Base-by-base conservation (phyloP, 1,140 invertebrate species). In the Drosophila lini region DNA sequence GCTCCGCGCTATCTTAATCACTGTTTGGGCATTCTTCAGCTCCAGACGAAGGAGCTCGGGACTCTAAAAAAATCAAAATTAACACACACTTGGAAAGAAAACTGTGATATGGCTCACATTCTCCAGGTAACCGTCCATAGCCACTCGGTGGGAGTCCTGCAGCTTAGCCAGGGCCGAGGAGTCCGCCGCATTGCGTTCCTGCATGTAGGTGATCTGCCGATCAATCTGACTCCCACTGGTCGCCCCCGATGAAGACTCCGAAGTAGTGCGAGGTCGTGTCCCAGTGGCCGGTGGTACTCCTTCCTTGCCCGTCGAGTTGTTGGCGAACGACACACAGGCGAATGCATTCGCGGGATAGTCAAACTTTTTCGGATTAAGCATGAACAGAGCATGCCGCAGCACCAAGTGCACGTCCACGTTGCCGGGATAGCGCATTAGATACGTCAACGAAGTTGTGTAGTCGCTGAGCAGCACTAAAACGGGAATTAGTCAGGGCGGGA, bases 341-440 rank as follows among this genome's bases (percentile, higher is more conserved):
- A 92, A 92, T 3, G 89, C 85, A 65, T 91, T 92, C 10, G 77
- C 36, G 1, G 91, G 92, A 10, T 78, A 84, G 32, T 92, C 90
- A 36, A 91, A 92, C 52, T 92, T 80, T 15, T 93, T 78, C 13
- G 95, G 95, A 75, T 95, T 93, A 74, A 94, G 91, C 67, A 96
- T 93, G 83, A 95, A 94, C 0, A 95, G 90, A 3, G 95, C 95
- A 80, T 95, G 93, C 44, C 95, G 93, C 53, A 96, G 94, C 67
- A 96, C 94, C 74, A 94, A 93, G 59, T 94, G 93, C 2, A 95
- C 93, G 85, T 96, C 95, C 8, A 93, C 92, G 41, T 94, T 93
- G 11, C 92, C 93, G 11, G 95, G 95, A 92, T 95, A 96, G 52
- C 94, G 93, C 95, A 96, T 96, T 16, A 96, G 90, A 74, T 93